Percentiles rank a stretch among this genome's conserved stretches.
Conservation (phyloP, 2,888 invertebrate genomes). For the Dexiosoma caninum region DNA sequence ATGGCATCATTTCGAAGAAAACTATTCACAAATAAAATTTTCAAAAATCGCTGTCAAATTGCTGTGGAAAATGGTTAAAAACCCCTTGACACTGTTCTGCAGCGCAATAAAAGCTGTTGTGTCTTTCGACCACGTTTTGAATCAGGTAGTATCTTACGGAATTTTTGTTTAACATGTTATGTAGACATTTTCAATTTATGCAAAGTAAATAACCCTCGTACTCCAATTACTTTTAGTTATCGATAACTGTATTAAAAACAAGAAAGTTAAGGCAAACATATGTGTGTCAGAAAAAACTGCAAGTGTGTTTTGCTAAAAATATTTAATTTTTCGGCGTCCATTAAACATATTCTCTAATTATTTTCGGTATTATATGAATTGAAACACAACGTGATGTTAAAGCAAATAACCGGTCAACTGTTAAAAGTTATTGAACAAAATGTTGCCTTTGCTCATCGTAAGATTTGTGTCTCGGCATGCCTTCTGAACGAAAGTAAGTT, state of each 20-base stretch:
- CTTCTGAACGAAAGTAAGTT: constrained; percentile 37
- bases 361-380: background rate
- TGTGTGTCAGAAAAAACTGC: constrained; percentile 22
- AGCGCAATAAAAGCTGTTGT: no score
- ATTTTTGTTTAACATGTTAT: no score
- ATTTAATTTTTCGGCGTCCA: constrained; percentile 20
- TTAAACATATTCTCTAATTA: no score
- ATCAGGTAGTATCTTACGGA: no score
- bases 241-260: background rate
- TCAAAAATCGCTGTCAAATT: no score
- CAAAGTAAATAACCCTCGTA: no score
- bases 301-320: background rate
- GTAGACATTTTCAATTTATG: no score
- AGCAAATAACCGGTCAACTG: constrained; percentile 47
- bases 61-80: no score
- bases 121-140: no score
- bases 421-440: constrained; percentile 35
- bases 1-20: background rate
- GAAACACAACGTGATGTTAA: constrained; percentile 40
- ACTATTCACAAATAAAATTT: no score
- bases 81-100: no score
- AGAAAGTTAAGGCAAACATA: background rate
- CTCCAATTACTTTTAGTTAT: background rate
- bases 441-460: constrained; percentile 2
- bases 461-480: constrained; percentile 24